Evolutionary conservation across 1,140 invertebrate genomes (phyloP), one percentile per base, ranked within the genome.

Genomic region (Gryon sp.): DNA sequence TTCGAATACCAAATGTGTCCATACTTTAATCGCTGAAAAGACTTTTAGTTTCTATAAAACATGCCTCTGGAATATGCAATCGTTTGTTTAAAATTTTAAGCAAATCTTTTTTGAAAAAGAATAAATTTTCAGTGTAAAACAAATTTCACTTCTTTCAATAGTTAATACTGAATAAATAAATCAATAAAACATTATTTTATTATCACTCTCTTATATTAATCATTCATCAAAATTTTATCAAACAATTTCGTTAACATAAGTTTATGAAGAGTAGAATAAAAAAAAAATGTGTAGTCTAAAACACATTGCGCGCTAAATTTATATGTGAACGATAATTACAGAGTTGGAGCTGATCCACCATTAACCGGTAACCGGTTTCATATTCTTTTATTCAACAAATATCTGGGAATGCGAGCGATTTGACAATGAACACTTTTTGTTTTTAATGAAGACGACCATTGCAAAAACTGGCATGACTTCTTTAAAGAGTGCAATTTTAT

Each of bases 331-430:
- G 53, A 45, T 66, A 66, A 74, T 74, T 66, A 30, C 32, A 52
- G 34, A 65, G 59, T 68, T 75, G 53, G 57, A 9, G 20, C 57
- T 40, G 55, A 74, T 65, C 36, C 18, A 18, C 55, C 43, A 60
- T 52, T 53, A 75, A 53, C 34, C 38, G 24, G 32, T 11, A 62
- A 73, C 69, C 60, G 69, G 69, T 75, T 66, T 75, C 62, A 66
- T 55, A 63, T 75, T 66, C 46, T 65, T 72, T 57, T 63, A 65
- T 57, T 50, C 30, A 72, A 72, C 53, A 65, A 66, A 65, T 36
- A 60, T 60, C 60, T 8, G 34, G 9, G 62, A 68, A 66, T 62
- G n/a, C 32, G 32, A 75, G 62, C 62, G 30, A 75, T 75, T 73
- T 65, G 60, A 60, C 55, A 75, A 68, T 60, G 43, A 52, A 65